These are phyloP conservation scores for Acleris emargana DNA, from an alignment of 2,888 invertebrate genomes.

Conservation along the genomic window DNA sequence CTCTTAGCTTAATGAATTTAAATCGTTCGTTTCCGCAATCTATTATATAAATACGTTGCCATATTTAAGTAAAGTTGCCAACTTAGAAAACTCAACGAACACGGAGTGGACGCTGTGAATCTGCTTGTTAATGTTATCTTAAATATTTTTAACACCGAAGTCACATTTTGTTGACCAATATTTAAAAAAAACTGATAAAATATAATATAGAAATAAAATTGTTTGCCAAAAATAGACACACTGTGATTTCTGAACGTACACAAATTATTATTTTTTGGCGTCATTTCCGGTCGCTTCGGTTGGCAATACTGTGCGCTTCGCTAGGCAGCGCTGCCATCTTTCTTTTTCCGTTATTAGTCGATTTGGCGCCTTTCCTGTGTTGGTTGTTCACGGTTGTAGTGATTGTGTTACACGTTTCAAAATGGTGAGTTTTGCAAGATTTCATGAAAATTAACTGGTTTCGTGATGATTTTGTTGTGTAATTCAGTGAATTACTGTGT, in stretches of 20 bases:
- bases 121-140: no score
- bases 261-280: constrained; percentile 50
- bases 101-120: no score
- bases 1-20: no score
- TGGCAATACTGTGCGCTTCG: constrained; percentile 57
- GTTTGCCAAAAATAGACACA: no score
- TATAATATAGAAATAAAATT: no score
- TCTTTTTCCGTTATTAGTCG: constrained; percentile 60
- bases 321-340: constrained; percentile 72
- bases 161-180: no score
- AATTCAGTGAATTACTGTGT: constrained; percentile 64
- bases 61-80: no score
- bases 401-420: constrained; percentile 81
- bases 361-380: constrained; percentile 83
- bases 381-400: constrained; percentile 74
- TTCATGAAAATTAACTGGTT: constrained; percentile 63
- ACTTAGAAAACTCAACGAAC: no score
- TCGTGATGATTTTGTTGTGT: constrained; percentile 61
- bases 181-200: no score
- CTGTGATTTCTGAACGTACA: constrained; percentile 25
- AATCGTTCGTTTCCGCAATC: no score
- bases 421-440: constrained; percentile 84
- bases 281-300: constrained; percentile 63
- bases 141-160: no score
- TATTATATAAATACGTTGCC: no score